Evolutionary conservation across 2,113 vertebrate species (phyloP), one percentile per base, ranked within the genome.

Genomic region (Amphiprion ocellaris): DNA sequence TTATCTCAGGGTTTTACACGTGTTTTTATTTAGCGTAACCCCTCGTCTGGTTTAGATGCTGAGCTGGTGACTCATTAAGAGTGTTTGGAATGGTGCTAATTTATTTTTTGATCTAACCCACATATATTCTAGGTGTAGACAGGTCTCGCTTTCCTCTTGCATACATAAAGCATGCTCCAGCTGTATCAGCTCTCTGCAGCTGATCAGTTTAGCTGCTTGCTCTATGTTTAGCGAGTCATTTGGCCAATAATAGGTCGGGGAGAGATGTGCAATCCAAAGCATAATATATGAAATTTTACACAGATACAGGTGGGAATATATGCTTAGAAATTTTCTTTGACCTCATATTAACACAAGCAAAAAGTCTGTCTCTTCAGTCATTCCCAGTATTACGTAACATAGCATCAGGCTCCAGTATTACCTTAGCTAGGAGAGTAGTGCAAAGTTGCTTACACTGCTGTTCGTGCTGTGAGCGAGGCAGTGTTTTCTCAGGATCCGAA

Each of bases 21-120:
- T 75, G 61, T 83, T 81, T 94, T 93, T 91, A 92, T 90, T 92
- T 91, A 90, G 83, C 37, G 16, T 62, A 39, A 46, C 59, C 79
- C 74, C 28, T 12, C 63, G 1, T 81, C 67, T 84, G 56, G 81
- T 79, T 73, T 53, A 77, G 65, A 77, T 73, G 54, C 70, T 79
- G 69, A 81, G 74, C 87, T 72, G 72, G 41, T 92, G 89, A 88
- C 74, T 69, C 77, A 86, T 73, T 68, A 73, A 60, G 37, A 66
- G 58, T 49, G 74, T 82, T 81, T 83, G 87, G 81, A 84, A 85
- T 37, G 37, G 81, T 86, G 87, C 83, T 77, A 74, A 90, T 89
- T 92, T 91, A 94, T 92, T 92, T 94, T 92, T 86, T 86, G 81
- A 87, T 86, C 68, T 76, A 79, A 75, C 72, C 70, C 30, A 53